phyloP scores from a whole-genome alignment of 2,113 vertebrate species.

The Pica pica region DNA sequence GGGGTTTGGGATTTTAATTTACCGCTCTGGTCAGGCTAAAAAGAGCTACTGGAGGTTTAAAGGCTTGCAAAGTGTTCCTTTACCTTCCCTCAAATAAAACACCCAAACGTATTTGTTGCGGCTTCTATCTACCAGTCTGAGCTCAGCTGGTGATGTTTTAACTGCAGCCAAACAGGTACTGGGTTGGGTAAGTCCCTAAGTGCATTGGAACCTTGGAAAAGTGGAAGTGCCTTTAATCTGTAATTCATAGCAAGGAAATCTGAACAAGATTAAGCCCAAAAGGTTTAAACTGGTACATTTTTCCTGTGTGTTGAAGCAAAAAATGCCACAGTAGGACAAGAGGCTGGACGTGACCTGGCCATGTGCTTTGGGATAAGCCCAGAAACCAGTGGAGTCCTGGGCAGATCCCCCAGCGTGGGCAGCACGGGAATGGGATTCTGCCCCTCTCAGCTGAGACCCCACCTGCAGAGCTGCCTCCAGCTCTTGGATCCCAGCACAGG shows the following conservation, averaged over 20 bases:
- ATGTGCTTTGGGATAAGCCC: not conserved
- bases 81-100: not conserved
- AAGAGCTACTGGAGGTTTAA: not conserved
- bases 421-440: not conserved
- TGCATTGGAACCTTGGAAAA: not conserved
- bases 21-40: not conserved
- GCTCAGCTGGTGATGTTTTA: not conserved
- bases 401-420: not conserved
- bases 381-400: not conserved
- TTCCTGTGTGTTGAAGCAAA: not conserved
- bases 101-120: not conserved
- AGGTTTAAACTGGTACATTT: not conserved
- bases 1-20: not conserved
- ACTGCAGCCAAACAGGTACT: not conserved
- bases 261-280: not conserved
- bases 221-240: not conserved
- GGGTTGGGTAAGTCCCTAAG: not conserved
- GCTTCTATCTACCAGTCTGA: not conserved
- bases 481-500: not conserved
- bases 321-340: not conserved
- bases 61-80: not conserved
- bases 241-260: not conserved
- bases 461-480: not conserved
- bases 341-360: not conserved
- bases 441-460: not conserved